Conservation (phyloP, 2,797 vertebrate species). For the Typhlichthys eigenmanni region DNA sequence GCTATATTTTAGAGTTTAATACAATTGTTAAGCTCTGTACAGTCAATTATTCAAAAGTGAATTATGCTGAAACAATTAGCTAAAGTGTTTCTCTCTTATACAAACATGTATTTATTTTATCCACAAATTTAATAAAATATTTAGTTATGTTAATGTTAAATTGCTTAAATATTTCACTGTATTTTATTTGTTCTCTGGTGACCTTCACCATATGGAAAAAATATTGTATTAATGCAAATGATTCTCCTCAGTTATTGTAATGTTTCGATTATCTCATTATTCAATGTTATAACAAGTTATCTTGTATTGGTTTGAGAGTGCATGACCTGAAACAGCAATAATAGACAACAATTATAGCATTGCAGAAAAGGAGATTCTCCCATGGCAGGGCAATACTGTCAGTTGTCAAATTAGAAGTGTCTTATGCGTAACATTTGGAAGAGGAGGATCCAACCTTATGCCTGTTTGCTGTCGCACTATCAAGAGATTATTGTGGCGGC, state of each 20-base stretch:
- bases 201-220: too few relatives aligned
- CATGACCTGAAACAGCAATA: conserved; percentile 42
- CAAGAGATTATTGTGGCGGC: conserved; percentile 41
- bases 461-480: conserved; percentile 39
- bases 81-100: conserved; percentile 19
- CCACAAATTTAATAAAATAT: not conserved
- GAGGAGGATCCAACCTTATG: conserved; percentile 3
- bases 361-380: not conserved
- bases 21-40: conserved; percentile 44
- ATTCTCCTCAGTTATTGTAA: too few relatives aligned
- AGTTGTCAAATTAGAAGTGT: conserved; percentile 29
- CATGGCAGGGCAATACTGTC: conserved; percentile 29
- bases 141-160: conserved; percentile 2
- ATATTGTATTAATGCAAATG: too few relatives aligned
- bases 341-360: conserved; percentile 22
- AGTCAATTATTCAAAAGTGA: conserved; percentile 45
- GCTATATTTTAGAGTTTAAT: conserved; percentile 35
- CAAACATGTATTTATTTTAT: conserved; percentile 17
- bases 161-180: too few relatives aligned
- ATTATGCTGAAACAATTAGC: conserved; percentile 31
- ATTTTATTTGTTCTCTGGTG: too few relatives aligned
- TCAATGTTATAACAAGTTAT: too few relatives aligned
- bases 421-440: not conserved
- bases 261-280: too few relatives aligned
- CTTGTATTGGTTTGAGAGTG: too few relatives aligned